phyloP scores from a whole-genome alignment of 30 jellyfish, hydroid and myxozoan species.

The Aurelia aurita region DNA sequence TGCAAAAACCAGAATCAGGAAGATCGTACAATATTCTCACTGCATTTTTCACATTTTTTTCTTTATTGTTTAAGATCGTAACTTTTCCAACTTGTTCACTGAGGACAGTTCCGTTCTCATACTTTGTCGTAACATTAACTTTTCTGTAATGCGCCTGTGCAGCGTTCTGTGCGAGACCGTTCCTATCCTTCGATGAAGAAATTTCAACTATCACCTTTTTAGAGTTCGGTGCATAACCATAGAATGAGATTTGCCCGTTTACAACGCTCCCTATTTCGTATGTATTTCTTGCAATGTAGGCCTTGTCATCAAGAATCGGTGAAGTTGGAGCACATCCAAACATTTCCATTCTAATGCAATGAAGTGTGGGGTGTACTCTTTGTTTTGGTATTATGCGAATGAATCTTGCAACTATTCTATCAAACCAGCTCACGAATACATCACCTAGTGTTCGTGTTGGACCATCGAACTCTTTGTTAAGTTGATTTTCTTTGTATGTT shows the following conservation, averaged over 20 bases:
- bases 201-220: neutral
- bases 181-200: neutral
- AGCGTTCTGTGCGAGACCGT: neutral
- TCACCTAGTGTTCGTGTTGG: neutral
- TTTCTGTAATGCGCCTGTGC: neutral
- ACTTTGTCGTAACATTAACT: neutral
- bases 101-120: too few species aligned
- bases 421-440: neutral
- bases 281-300: neutral
- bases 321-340: constrained; percentile 11
- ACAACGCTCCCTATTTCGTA: neutral
- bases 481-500: neutral
- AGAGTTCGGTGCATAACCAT: neutral
- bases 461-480: neutral
- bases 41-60: too few species aligned
- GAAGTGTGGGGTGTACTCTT: neutral
- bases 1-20: too few species aligned
- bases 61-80: too few species aligned
- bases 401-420: constrained; percentile 11
- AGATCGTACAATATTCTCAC: too few species aligned
- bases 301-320: too few species aligned
- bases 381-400: neutral
- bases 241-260: neutral
- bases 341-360: constrained; percentile 20
- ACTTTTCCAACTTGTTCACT: too few species aligned